These are phyloP conservation scores for Morbakka virulenta DNA, from an alignment of 30 jellyfish, hydroid and myxozoan genomes.

Conservation along the genomic window DNA sequence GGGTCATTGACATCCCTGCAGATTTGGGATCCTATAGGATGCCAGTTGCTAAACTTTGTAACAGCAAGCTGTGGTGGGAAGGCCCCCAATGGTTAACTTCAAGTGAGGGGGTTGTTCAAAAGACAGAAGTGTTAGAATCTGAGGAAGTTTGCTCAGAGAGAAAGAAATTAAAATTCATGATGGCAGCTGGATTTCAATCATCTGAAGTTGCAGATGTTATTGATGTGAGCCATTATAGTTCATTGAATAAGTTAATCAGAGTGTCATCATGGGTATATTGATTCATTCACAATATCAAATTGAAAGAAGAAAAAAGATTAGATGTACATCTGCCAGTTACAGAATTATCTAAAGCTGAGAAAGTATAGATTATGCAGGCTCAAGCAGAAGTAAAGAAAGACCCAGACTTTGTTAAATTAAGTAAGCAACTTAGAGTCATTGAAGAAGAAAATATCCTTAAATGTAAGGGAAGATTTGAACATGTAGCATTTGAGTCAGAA, in stretches of 20 bases:
- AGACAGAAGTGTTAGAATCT: background rate
- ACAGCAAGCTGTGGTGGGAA: slow-evolving; percentile 13
- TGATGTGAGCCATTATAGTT: background rate
- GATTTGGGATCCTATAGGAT: slow-evolving; percentile 26
- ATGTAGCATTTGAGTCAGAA: background rate
- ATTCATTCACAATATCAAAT: background rate
- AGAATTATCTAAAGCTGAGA: background rate
- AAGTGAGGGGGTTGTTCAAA: no score
- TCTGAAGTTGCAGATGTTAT: background rate
- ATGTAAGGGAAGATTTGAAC: background rate
- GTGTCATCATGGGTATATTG: background rate
- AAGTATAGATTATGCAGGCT: background rate
- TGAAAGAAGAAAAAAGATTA: background rate
- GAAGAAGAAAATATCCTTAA: background rate
- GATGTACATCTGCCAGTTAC: background rate
- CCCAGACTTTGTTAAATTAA: background rate
- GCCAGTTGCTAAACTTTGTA: background rate
- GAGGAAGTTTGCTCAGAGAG: background rate
- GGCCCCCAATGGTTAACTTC: background rate
- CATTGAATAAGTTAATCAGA: background rate
- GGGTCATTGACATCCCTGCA: slow-evolving; percentile 55
- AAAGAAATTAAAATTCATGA: background rate
- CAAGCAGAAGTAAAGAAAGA: background rate
- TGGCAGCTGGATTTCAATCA: background rate
- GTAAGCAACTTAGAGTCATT: background rate